phyloP scores from a whole-genome alignment of 2,113 vertebrate species.

The Catharus bicknelli region DNA sequence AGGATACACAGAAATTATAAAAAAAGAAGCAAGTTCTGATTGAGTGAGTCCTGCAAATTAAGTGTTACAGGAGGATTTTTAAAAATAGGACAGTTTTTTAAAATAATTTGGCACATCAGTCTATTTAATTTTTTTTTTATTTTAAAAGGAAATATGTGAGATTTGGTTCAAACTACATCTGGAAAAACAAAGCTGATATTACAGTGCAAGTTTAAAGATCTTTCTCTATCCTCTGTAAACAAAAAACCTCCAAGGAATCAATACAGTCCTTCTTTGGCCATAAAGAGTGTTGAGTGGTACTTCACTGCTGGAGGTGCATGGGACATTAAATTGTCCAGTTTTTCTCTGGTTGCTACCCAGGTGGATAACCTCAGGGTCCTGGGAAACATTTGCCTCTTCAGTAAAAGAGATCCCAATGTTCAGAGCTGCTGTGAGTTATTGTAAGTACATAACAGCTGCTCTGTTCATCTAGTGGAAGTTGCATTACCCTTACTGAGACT shows the following conservation, averaged over 20 bases:
- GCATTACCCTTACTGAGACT: background rate
- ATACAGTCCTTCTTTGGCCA: background rate
- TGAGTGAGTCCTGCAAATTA: background rate
- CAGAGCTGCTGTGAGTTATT: slow-evolving; percentile 31
- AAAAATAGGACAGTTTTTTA: background rate
- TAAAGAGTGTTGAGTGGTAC: slow-evolving; percentile 16
- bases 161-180: background rate
- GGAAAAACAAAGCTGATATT: background rate
- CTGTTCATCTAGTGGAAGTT: slow-evolving; percentile 17
- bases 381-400: slow-evolving; percentile 36
- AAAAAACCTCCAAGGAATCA: slow-evolving; percentile 3
- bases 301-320: slow-evolving; percentile 5
- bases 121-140: background rate
- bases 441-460: slow-evolving; percentile 13
- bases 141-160: background rate
- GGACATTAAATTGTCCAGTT: slow-evolving; percentile 1
- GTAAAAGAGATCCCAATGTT: background rate
- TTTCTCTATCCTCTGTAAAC: background rate
- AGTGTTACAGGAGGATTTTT: background rate
- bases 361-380: slow-evolving; percentile 58
- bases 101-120: background rate
- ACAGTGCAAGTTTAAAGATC: background rate
- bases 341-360: slow-evolving; percentile 26
- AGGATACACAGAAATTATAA: background rate
- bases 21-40: background rate